Evolutionary conservation across 2,888 invertebrate genomes (phyloP).

Genomic region (Aporophyla lueneburgensis): DNA sequence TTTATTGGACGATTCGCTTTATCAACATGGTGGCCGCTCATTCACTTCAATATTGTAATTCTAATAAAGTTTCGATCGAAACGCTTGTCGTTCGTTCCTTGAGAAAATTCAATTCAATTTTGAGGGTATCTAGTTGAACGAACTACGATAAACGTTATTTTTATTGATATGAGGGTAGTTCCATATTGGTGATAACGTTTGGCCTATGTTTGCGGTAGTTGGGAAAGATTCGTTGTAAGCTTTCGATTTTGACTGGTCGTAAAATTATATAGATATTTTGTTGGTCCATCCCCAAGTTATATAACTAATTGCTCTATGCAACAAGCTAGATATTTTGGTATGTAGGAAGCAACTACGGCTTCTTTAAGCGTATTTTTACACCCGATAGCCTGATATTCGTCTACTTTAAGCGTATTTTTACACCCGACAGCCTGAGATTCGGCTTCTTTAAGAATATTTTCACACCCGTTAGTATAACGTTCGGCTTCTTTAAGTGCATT

Average conservation of each 20-base stretch:
- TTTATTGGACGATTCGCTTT: constrained; percentile 63
- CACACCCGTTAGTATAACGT: background rate
- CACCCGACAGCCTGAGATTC: too few relatives aligned
- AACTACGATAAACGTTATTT: constrained; percentile 40
- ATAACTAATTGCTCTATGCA: too few relatives aligned
- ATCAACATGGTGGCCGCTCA: constrained; percentile 65
- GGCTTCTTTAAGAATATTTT: too few relatives aligned
- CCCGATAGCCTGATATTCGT: too few relatives aligned
- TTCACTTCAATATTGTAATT: constrained; percentile 68
- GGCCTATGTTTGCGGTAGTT: constrained; percentile 14
- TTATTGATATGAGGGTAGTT: constrained; percentile 43
- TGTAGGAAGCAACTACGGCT: too few relatives aligned
- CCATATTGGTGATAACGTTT: constrained; percentile 27
- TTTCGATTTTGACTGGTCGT: background rate
- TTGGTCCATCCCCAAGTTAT: background rate
- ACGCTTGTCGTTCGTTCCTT: constrained; percentile 51
- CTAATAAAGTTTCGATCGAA: constrained; percentile 65
- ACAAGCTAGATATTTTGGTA: too few relatives aligned
- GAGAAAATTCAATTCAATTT: constrained; percentile 62
- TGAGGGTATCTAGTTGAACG: constrained; percentile 41
- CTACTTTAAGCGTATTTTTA: background rate
- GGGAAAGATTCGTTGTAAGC: constrained; percentile 1
- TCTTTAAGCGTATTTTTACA: background rate
- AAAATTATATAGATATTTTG: background rate
- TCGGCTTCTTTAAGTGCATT: background rate